Evolutionary conservation across 2,113 vertebrate genomes (phyloP).

Genomic region (Heterotilapia buettikoferi): DNA sequence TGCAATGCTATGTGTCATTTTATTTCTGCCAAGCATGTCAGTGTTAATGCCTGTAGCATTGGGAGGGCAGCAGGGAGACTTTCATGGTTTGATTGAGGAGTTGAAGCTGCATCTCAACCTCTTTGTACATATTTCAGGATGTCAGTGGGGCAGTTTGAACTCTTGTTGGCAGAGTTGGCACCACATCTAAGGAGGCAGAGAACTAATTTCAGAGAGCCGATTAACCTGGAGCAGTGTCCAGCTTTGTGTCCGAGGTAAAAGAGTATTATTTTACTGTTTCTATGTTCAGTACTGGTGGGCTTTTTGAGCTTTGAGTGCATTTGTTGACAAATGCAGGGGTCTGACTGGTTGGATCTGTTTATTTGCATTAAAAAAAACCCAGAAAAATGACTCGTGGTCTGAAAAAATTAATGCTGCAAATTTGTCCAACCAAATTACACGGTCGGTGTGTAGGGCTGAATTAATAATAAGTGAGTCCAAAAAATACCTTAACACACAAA

Average conservation of each 20-base stretch:
- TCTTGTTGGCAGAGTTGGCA: not conserved
- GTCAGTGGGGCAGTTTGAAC: not conserved
- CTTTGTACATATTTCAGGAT: not conserved
- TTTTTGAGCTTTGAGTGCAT: not conserved
- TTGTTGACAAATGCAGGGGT: not conserved
- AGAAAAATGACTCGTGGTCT: not conserved
- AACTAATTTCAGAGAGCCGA: not conserved
- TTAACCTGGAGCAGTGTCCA: not conserved
- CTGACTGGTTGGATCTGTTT: not conserved
- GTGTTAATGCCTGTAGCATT: not conserved
- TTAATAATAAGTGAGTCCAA: not conserved
- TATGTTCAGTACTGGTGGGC: not conserved
- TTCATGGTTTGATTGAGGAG: not conserved
- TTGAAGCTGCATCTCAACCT: not conserved
- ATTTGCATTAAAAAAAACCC: not conserved
- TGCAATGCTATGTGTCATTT: not conserved
- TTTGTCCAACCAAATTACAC: not conserved
- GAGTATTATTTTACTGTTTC: not conserved
- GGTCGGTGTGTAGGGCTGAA: accelerated
- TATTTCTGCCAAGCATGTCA: not conserved
- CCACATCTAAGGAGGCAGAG: not conserved
- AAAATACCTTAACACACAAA: not conserved
- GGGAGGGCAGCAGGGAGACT: not conserved
- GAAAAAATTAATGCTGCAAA: not conserved
- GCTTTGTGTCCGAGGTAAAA: not conserved